Conservation (phyloP, 92 coral and sea anemone species). For the Phenganax marumi region DNA sequence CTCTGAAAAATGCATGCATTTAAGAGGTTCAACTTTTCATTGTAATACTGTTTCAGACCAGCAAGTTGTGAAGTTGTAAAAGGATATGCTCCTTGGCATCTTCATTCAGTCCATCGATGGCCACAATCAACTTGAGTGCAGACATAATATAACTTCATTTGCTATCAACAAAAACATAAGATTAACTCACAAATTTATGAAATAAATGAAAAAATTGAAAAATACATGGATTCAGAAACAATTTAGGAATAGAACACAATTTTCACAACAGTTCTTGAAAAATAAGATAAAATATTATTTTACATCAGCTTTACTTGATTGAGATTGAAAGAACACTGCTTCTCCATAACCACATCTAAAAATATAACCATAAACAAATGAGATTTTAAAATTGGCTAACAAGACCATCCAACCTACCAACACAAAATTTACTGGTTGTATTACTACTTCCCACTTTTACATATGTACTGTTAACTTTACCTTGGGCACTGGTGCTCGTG, state of each 20-base stretch:
- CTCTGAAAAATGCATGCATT: too few species aligned
- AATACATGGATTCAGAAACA: not conserved
- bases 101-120: slow-evolving; percentile 90
- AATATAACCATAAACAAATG: not conserved
- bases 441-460: too few species aligned
- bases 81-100: not conserved
- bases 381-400: not conserved
- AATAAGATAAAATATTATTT: slow-evolving; percentile 26
- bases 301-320: slow-evolving; percentile 97
- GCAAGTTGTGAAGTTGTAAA: too few species aligned
- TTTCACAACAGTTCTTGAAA: not conserved
- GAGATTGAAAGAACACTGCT: slow-evolving; percentile 96
- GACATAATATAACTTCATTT: slow-evolving; percentile 94
- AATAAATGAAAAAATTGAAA: not conserved
- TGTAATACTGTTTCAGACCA: too few species aligned
- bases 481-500: slow-evolving; percentile 90
- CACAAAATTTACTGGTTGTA: too few species aligned
- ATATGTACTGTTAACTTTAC: slow-evolving; percentile 35
- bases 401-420: not conserved
- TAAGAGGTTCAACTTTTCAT: too few species aligned
- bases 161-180: slow-evolving; percentile 61
- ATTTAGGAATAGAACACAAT: not conserved
- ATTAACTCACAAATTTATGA: too few species aligned
- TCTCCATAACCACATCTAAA: slow-evolving; percentile 86
- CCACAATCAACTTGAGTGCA: slow-evolving; percentile 94